phyloP scores from a whole-genome alignment of 30 jellyfish, hydroid and myxozoan species.

The Cassiopea andromeda region DNA sequence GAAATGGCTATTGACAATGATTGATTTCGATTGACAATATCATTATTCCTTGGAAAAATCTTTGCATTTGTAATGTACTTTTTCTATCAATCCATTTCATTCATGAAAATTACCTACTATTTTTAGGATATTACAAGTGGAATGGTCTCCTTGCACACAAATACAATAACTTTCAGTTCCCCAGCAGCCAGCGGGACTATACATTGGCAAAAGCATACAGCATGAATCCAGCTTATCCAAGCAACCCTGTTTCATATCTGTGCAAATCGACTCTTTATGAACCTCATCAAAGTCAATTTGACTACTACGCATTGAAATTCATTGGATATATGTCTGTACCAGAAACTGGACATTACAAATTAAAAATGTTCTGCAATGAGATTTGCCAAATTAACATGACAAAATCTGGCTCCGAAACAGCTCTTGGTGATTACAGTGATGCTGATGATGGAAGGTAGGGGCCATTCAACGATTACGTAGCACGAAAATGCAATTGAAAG shows the following conservation, averaged over 20 bases:
- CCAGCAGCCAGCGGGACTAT: neutral
- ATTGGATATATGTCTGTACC: constrained; percentile 22
- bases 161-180: constrained; percentile 12
- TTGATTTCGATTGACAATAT: too few species aligned
- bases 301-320: constrained; percentile 14
- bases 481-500: too few species aligned
- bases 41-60: too few species aligned
- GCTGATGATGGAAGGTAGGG: neutral
- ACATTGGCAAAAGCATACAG: neutral
- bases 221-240: constrained; percentile 16
- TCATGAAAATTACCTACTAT: neutral
- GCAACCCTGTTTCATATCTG: constrained; percentile 5
- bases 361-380: constrained; percentile 27
- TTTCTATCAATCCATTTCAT: too few species aligned
- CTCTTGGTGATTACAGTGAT: neutral
- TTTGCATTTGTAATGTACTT: too few species aligned
- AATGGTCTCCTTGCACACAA: constrained; percentile 13
- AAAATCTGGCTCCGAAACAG: constrained; percentile 5
- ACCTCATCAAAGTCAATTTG: neutral
- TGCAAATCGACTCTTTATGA: constrained; percentile 34
- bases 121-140: constrained; percentile 10
- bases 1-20: too few species aligned
- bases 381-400: constrained; percentile 11
- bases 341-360: neutral
- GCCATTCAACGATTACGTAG: too few species aligned